Evolutionary conservation across 2,888 invertebrate genomes (phyloP).

Genomic region (Dryobotodes eremita): DNA sequence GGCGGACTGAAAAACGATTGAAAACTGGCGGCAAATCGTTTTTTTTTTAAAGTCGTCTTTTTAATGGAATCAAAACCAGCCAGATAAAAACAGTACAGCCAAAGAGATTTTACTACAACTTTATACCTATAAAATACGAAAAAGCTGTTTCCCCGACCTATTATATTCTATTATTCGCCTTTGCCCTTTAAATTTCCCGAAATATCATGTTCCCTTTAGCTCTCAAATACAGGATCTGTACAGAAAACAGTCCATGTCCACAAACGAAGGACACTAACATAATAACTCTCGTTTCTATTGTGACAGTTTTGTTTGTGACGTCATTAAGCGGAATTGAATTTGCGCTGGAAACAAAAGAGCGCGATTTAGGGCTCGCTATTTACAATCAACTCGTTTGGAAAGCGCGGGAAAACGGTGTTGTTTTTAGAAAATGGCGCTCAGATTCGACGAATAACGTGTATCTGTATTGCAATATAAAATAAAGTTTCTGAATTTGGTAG

Average conservation of each 20-base stretch:
- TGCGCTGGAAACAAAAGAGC: slow-evolving; percentile 61
- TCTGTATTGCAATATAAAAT: neutral
- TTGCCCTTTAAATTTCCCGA: slow-evolving; percentile 16
- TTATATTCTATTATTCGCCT: neutral
- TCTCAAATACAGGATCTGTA: slow-evolving; percentile 19
- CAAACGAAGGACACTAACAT: slow-evolving; percentile 30
- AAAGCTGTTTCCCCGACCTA: no score
- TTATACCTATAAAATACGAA: no score
- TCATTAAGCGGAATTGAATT: slow-evolving; percentile 67
- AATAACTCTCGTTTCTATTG: slow-evolving; percentile 47
- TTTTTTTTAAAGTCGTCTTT: no score
- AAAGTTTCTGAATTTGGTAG: neutral
- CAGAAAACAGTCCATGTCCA: slow-evolving; percentile 30
- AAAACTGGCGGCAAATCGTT: no score
- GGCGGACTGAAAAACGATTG: no score
- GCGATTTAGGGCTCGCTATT: slow-evolving; percentile 60
- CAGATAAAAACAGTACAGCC: no score
- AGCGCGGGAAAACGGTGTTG: slow-evolving; percentile 33
- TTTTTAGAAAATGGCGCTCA: slow-evolving; percentile 24
- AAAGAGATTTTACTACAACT: no score
- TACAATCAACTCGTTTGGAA: slow-evolving; percentile 54
- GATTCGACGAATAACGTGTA: slow-evolving; percentile 1
- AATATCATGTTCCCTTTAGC: slow-evolving; percentile 19
- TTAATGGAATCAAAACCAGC: no score
- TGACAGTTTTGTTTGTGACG: slow-evolving; percentile 57